Evolutionary conservation across 2,888 invertebrate genomes (phyloP).

Genomic region (Ophioninae sp.): DNA sequence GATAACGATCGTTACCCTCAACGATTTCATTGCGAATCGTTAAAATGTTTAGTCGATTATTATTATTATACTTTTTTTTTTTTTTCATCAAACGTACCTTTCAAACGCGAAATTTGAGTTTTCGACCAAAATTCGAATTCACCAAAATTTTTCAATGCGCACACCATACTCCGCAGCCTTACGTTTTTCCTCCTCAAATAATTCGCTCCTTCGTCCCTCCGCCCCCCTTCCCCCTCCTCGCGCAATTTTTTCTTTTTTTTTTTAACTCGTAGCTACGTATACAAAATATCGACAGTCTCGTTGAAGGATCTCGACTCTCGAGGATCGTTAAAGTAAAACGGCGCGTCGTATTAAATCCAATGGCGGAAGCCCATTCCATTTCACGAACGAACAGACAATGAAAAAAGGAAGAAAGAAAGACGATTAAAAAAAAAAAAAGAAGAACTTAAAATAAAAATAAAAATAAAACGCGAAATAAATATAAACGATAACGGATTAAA

Average conservation of each 20-base stretch:
- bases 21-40: conserved; percentile 5
- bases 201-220: conserved; percentile 16
- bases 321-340: conserved; percentile 45
- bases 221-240: conserved; percentile 24
- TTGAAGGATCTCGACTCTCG: conserved; percentile 50
- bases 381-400: conserved; percentile 42
- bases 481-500: conserved; percentile 27
- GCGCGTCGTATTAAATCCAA: conserved; percentile 32
- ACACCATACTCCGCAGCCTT: not conserved
- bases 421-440: no score
- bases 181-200: not conserved
- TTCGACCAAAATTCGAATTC: no score
- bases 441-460: conserved; percentile 37
- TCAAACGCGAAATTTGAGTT: no score
- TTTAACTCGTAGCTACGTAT: conserved; percentile 61
- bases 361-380: conserved; percentile 60
- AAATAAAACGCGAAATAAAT: conserved; percentile 29
- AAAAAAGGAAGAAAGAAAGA: conserved; percentile 41
- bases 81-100: no score
- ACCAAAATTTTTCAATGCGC: conserved; percentile 1
- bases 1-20: conserved; percentile 7
- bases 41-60: no score
- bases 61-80: no score
- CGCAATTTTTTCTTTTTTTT: conserved; percentile 2
- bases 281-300: conserved; percentile 62